These are phyloP conservation scores for Amiota communis DNA, from an alignment of 2,888 invertebrate genomes.

Conservation along the genomic window DNA sequence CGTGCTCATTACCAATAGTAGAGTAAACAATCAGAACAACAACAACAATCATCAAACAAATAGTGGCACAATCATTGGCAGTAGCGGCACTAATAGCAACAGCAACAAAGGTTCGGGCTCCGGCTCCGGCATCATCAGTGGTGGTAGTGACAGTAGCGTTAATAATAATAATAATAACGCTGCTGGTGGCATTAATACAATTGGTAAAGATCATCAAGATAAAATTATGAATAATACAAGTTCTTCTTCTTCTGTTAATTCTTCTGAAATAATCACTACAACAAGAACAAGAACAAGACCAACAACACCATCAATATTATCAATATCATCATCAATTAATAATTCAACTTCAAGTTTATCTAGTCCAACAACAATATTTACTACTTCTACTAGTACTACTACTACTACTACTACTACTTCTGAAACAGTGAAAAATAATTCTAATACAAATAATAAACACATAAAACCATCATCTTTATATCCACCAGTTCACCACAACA, in stretches of 20 bases:
- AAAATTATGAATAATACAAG: conserved; percentile 44
- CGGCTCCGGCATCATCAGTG: conserved; percentile 62
- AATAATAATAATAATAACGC: conserved; percentile 44
- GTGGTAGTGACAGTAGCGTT: conserved; percentile 67
- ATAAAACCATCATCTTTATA: conserved; percentile 57
- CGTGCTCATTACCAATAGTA: conserved; percentile 58
- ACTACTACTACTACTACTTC: conserved; percentile 30
- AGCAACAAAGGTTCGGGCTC: conserved; percentile 46
- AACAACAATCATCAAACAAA: conserved; percentile 69
- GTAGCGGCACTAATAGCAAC: conserved; percentile 67
- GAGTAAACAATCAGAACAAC: conserved; percentile 64
- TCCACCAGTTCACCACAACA: conserved; percentile 59
- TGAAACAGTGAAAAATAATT: conserved; percentile 38
- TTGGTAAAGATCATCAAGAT: conserved; percentile 70
- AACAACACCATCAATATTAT: conserved; percentile 35
- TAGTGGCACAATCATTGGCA: conserved; percentile 72
- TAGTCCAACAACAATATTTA: conserved; percentile 12
- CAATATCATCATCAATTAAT: conserved; percentile 25
- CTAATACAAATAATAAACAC: conserved; percentile 49
- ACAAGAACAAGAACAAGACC: conserved; percentile 46
- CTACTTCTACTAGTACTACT: conserved; percentile 10
- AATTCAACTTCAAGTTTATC: conserved; percentile 19
- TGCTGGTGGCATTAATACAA: conserved; percentile 68
- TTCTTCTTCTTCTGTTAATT: conserved; percentile 3
- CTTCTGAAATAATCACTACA: conserved; percentile 39